phyloP scores from a whole-genome alignment of 2,797 vertebrate species.

The Chaetophractus vellerosus region DNA sequence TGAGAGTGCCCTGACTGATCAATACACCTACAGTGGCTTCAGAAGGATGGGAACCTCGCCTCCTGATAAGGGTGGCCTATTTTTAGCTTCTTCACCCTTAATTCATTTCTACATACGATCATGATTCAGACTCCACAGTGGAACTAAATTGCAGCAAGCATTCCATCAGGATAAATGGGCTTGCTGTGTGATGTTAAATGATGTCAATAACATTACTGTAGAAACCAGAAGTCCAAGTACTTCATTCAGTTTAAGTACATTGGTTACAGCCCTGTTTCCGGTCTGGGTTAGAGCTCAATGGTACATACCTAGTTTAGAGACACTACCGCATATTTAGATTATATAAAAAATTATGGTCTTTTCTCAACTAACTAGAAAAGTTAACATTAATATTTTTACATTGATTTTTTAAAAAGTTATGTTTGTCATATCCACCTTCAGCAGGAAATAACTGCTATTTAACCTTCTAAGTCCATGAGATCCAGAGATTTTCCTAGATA shows the following conservation, averaged over 20 bases:
- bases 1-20: background rate
- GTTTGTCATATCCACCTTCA: background rate
- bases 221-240: constrained; percentile 12
- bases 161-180: background rate
- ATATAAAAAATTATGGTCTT: background rate
- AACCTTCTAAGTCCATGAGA: background rate
- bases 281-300: background rate
- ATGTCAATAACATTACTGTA: background rate
- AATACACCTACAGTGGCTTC: background rate
- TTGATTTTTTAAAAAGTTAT: constrained; percentile 20
- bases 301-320: background rate
- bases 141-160: background rate
- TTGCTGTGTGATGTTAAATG: background rate
- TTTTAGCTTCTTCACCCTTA: background rate
- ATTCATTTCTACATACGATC: constrained; percentile 3
- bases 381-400: background rate
- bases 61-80: background rate
- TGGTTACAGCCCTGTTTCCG: background rate
- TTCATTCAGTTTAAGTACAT: background rate
- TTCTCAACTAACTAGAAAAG: constrained; percentile 40
- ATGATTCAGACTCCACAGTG: background rate
- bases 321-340: background rate
- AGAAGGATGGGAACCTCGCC: background rate
- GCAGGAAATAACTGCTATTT: constrained; percentile 32
- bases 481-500: background rate